These are phyloP conservation scores for Melanitta fusca DNA, from an alignment of 2,797 vertebrate genomes.

Conservation along the genomic window DNA sequence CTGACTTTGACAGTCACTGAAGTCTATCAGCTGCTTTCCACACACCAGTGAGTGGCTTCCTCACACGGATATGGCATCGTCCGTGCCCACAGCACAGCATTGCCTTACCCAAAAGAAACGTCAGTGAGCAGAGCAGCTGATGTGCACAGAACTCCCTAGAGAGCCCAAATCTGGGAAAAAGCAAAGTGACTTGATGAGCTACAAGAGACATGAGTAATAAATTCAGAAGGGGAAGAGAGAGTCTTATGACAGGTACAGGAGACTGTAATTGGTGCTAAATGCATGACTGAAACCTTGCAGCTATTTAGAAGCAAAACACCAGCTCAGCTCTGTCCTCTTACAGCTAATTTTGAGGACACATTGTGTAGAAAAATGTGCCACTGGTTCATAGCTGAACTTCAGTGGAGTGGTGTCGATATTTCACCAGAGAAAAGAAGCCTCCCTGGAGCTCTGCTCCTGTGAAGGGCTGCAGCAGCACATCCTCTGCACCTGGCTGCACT, in stretches of 20 bases:
- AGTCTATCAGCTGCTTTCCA: rapidly evolving
- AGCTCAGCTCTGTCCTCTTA: not conserved
- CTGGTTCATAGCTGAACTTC: not conserved
- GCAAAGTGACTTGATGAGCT: not conserved
- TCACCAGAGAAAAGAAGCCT: not conserved
- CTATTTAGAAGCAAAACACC: not conserved
- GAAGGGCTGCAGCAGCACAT: not conserved
- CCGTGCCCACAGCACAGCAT: not conserved
- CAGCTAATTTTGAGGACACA: not conserved
- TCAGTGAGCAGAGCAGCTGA: rapidly evolving
- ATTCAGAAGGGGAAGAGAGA: not conserved
- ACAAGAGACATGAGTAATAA: not conserved
- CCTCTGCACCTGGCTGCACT: not conserved
- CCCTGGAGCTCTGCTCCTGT: not conserved
- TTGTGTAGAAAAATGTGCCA: not conserved
- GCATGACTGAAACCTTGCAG: not conserved
- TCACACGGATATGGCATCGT: rapidly evolving
- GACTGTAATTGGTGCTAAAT: not conserved
- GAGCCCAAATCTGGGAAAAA: not conserved
- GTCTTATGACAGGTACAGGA: not conserved
- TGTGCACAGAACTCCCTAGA: rapidly evolving
- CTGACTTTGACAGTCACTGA: not conserved
- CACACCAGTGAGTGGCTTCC: rapidly evolving
- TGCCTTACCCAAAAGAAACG: rapidly evolving
- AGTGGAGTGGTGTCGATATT: rapidly evolving